phyloP scores from a whole-genome alignment of 2,797 vertebrate genomes.

The Geotrypetes seraphini region DNA sequence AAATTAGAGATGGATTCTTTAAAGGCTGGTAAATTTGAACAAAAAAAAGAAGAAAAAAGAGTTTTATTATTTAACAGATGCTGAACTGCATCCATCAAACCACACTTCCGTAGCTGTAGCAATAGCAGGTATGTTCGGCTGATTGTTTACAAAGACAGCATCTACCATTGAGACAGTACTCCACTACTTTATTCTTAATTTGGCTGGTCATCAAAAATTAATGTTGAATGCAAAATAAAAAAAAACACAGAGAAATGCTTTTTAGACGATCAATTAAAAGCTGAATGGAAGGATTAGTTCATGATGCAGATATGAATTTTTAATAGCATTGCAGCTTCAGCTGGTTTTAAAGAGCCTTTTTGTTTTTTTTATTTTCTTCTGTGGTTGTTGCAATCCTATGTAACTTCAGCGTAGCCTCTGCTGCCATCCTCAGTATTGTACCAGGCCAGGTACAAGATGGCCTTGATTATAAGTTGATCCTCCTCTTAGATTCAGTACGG shows the following conservation, averaged over 20 bases:
- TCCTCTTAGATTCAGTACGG: no score
- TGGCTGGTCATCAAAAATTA: constrained; percentile 34
- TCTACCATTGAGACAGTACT: background rate
- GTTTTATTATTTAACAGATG: no score
- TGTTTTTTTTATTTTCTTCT: background rate
- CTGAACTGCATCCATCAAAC: no score
- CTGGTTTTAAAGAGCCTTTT: constrained; percentile 16
- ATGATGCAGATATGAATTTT: constrained; percentile 53
- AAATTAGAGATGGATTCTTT: no score
- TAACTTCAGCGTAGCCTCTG: background rate
- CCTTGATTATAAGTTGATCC: no score
- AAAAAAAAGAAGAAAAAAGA: no score
- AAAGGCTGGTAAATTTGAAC: no score
- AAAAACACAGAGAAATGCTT: constrained; percentile 28
- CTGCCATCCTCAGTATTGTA: background rate
- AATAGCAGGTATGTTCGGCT: no score
- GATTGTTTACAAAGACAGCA: background rate
- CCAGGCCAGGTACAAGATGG: background rate
- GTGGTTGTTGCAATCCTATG: background rate
- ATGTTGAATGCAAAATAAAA: constrained; percentile 34
- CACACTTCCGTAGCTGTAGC: no score
- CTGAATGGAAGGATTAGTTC: constrained; percentile 44
- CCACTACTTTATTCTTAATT: background rate
- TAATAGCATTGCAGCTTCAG: constrained; percentile 42
- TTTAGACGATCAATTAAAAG: constrained; percentile 58